Percentiles rank a stretch among this genome's conserved stretches.
Evolutionary conservation across 2,113 vertebrate genomes (phyloP).

Genomic region (Tachuris rubrigastra): DNA sequence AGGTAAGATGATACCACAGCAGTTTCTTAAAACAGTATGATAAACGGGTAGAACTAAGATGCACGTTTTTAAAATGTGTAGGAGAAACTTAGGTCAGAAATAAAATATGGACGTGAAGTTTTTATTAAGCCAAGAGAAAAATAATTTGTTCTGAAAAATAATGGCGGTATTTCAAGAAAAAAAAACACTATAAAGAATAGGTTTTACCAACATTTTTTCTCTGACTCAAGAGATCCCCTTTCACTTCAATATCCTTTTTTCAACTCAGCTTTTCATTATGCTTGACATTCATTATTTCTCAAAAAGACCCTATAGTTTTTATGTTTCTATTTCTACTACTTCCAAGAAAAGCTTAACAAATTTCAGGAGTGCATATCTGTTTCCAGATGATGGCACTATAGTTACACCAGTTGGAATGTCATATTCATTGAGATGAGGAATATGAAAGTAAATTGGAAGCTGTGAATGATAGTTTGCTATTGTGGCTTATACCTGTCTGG

Average conservation of each 20-base stretch:
- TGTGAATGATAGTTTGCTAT: background rate
- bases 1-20: background rate
- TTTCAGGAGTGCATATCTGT: background rate
- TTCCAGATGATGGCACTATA: slow-evolving; percentile 56
- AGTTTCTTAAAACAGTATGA: background rate
- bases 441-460: background rate
- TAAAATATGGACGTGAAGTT: background rate
- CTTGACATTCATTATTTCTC: background rate
- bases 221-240: background rate
- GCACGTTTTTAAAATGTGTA: background rate
- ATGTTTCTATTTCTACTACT: too few species aligned
- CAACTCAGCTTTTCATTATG: background rate
- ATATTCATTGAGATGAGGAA: background rate
- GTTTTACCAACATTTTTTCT: background rate
- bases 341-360: background rate
- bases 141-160: background rate
- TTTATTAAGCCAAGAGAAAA: background rate
- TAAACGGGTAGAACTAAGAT: background rate
- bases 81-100: background rate
- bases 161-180: background rate
- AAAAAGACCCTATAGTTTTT: background rate
- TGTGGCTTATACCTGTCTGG: slow-evolving; percentile 57
- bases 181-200: background rate
- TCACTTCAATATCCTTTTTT: background rate
- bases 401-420: background rate